Conservation (phyloP, 2,797 vertebrate genomes). For the Mallotus villosus region DNA sequence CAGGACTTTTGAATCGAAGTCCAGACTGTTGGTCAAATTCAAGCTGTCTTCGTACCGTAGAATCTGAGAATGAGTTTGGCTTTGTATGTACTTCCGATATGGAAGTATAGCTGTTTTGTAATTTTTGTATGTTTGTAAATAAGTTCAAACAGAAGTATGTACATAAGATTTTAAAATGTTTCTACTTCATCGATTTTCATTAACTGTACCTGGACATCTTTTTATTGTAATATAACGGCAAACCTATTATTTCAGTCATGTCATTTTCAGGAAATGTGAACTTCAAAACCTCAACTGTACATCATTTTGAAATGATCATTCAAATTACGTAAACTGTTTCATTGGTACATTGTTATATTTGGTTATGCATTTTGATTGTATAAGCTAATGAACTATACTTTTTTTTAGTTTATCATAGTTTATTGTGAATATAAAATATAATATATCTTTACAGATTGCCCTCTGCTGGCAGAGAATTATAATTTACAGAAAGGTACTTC, state of each 20-base stretch:
- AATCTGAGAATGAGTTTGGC: conserved; percentile 14
- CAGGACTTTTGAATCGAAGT: neutral
- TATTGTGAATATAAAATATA: conserved; percentile 42
- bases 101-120: conserved; percentile 37
- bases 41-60: conserved; percentile 12
- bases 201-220: neutral
- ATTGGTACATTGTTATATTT: conserved; percentile 32
- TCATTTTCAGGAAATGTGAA: neutral
- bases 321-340: conserved; percentile 54
- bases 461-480: conserved; percentile 89
- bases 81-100: conserved; percentile 44
- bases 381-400: conserved; percentile 25
- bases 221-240: no score
- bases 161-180: conserved; percentile 48
- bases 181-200: conserved; percentile 13
- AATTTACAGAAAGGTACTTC: conserved; percentile 81
- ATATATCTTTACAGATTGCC: conserved; percentile 80
- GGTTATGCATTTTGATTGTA: conserved; percentile 29
- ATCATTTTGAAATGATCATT: conserved; percentile 14
- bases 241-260: conserved; percentile 1
- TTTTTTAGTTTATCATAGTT: conserved; percentile 25
- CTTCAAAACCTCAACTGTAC: neutral
- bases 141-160: conserved; percentile 39
- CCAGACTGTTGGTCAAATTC: conserved; percentile 11
- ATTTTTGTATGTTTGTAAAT: conserved; percentile 51